phyloP scores from a whole-genome alignment of 1,140 invertebrate genomes.

The Brachystomella parvula region DNA sequence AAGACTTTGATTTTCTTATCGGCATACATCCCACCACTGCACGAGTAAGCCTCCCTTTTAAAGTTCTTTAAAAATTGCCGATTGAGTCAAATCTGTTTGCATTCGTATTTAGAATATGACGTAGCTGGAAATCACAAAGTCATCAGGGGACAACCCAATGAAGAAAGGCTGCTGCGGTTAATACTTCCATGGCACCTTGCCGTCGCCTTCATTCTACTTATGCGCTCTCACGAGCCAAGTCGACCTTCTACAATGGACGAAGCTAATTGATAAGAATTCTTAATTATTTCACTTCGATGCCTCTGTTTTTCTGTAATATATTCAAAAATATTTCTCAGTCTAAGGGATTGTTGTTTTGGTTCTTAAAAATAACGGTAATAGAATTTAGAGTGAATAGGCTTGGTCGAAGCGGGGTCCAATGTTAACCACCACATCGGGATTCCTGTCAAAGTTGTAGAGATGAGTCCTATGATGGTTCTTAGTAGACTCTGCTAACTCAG shows the following conservation, averaged over 20 bases:
- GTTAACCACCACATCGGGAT: too few species aligned
- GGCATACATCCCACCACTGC: conserved; percentile 95
- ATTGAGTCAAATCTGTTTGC: neutral
- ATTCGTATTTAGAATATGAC: conserved; percentile 20
- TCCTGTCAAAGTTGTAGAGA: too few species aligned
- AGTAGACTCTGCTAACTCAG: conserved; percentile 1
- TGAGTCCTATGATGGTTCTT: neutral
- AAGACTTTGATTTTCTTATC: conserved; percentile 77
- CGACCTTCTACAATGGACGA: too few species aligned
- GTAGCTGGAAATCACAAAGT: conserved; percentile 29
- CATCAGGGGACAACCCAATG: conserved; percentile 17
- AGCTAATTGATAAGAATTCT: too few species aligned
- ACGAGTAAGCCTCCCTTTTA: conserved; percentile 52
- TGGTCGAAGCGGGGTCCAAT: too few species aligned
- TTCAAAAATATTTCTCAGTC: neutral
- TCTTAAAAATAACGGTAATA: too few species aligned
- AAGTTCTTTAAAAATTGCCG: neutral
- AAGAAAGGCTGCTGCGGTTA: conserved; percentile 36
- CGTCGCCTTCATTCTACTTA: too few species aligned
- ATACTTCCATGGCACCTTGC: too few species aligned
- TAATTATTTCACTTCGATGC: neutral
- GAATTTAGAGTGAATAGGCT: too few species aligned
- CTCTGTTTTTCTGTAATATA: neutral
- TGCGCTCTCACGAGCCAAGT: too few species aligned
- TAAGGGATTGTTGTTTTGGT: neutral